Base-by-base conservation (phyloP, 2,888 invertebrate genomes). In the Prosopocoilus inquinatus region DNA sequence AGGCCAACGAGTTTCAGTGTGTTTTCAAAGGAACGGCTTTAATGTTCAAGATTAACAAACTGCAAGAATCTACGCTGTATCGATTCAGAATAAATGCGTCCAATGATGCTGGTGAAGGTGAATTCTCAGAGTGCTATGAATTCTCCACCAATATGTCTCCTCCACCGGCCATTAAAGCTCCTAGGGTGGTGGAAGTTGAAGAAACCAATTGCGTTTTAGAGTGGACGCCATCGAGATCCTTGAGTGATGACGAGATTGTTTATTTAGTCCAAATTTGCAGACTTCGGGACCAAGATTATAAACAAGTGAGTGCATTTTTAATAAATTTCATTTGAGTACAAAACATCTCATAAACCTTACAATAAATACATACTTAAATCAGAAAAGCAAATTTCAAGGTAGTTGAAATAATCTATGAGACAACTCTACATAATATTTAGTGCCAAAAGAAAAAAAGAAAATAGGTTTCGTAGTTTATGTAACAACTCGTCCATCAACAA, bases 51-150 rank as follows among this genome's bases (percentile, higher is more conserved):
- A 88, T 92, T 60, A 90, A 88, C 75, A 89, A 91, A 73, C 79
- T 95, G 67, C 85, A 87, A 67, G 96, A 96, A 78, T 83, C 88
- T 67, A 90, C 88, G 9, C 78, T 82, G 53, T 95, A 95, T 78
- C 84, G 84, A 70, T 94, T 96, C 81, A 84, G 94, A 66, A 90
- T 96, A 69, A 89, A 87, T 65, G 92, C 92, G 47, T 84, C 87
- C 64, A 93, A 91, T 73, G 91, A 90, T 75, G 93, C 91, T 55
- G 94, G 94, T 9, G 84, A 87, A 65, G 94, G 94, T 12, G 84
- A 85, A 34, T 92, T 87, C 80, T 90, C 91, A 3, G 62, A 60
- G 12, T 81, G 81, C 55, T 83, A 84, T 73, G 78, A 82, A 55
- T 92, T 89, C 75, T 80, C 80, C 65, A 96, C 96, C 34, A 81